These are phyloP conservation scores for Ochropleura plecta DNA, from an alignment of 2,888 invertebrate genomes.

Conservation along the genomic window DNA sequence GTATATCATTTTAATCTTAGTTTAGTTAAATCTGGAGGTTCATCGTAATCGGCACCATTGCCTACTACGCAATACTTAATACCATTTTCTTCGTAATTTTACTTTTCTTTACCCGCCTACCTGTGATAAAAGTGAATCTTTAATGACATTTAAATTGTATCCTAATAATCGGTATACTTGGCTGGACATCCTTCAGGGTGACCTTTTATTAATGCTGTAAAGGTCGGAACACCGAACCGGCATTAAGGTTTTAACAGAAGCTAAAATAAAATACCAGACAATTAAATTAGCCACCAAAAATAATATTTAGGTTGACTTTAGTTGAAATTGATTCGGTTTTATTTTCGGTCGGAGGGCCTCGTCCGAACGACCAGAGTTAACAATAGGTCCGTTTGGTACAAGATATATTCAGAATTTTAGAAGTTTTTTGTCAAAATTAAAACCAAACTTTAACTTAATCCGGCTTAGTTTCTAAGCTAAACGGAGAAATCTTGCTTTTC, in stretches of 20 bases:
- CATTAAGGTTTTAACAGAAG: slow-evolving; percentile 50
- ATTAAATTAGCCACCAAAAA: slow-evolving; percentile 38
- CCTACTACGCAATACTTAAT: neutral
- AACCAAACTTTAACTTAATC: neutral
- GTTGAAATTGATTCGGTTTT: slow-evolving; percentile 1
- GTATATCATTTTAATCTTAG: too few relatives aligned
- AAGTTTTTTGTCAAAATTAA: neutral
- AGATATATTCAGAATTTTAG: neutral
- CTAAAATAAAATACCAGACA: slow-evolving; percentile 56
- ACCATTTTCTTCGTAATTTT: neutral
- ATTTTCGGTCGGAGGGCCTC: neutral
- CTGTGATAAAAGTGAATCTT: slow-evolving; percentile 18
- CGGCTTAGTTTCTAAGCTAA: neutral
- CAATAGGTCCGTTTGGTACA: neutral
- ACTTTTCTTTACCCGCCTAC: neutral
- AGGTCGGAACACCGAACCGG: slow-evolving; percentile 58
- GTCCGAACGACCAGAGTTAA: neutral
- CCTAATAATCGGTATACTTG: slow-evolving; percentile 34
- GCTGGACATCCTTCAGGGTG: slow-evolving; percentile 19
- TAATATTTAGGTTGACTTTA: slow-evolving; percentile 26
- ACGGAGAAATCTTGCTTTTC: neutral
- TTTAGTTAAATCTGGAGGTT: too few relatives aligned
- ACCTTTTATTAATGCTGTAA: slow-evolving; percentile 52
- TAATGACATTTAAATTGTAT: slow-evolving; percentile 36
- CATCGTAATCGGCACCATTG: too few relatives aligned